Evolutionary conservation across 2,888 invertebrate genomes (phyloP).

Genomic region (Operophtera brumata): DNA sequence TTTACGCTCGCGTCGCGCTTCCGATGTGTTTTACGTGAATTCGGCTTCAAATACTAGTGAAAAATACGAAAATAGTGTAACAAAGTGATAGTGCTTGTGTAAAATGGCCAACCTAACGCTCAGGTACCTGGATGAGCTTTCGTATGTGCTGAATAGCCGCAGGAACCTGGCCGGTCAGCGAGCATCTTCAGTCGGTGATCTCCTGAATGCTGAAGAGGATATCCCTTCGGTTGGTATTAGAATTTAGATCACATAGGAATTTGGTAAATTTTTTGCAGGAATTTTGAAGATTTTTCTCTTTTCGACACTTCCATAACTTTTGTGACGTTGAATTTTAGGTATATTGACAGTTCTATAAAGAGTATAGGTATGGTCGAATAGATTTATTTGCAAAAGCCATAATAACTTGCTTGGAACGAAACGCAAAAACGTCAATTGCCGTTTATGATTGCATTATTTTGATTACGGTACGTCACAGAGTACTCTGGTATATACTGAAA

Average conservation of each 20-base stretch:
- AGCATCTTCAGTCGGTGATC: slow-evolving; percentile 76
- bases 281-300: neutral
- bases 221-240: slow-evolving; percentile 59
- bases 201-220: slow-evolving; percentile 71
- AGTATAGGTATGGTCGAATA: neutral
- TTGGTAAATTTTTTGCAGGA: neutral
- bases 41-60: slow-evolving; percentile 5
- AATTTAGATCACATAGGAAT: neutral
- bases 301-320: neutral
- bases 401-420: neutral
- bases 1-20: neutral
- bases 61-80: neutral
- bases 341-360: too few relatives aligned
- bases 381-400: neutral
- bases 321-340: neutral
- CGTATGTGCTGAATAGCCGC: slow-evolving; percentile 72
- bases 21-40: slow-evolving; percentile 2
- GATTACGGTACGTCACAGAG: too few relatives aligned
- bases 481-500: too few relatives aligned
- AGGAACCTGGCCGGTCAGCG: slow-evolving; percentile 66
- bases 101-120: slow-evolving; percentile 73
- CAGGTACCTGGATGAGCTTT: slow-evolving; percentile 77
- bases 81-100: slow-evolving; percentile 31
- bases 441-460: neutral
- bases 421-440: neutral